Percentiles rank a stretch among this genome's conserved stretches.
phyloP scores from a whole-genome alignment of 2,888 invertebrate genomes.

The Entomobrya proxima region DNA sequence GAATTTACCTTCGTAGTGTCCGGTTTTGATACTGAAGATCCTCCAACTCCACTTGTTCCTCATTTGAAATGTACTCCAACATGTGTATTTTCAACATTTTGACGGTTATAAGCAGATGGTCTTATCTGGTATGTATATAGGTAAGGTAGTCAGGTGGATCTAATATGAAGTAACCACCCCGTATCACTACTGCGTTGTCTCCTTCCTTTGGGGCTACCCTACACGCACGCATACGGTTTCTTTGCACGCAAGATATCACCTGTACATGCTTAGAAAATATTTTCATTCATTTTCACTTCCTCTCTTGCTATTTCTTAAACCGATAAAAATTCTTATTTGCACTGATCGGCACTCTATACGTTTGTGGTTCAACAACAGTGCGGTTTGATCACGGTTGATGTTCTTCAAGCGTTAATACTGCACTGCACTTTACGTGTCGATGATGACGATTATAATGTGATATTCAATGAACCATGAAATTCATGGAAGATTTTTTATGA shows the following conservation, averaged over 20 bases:
- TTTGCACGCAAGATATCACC: constrained; percentile 60
- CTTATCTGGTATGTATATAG: constrained; percentile 21
- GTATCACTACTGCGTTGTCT: constrained; percentile 12
- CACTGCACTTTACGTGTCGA: neutral
- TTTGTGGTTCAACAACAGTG: constrained; percentile 16
- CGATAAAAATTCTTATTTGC: neutral
- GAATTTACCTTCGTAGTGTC: constrained; percentile 70
- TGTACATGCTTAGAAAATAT: neutral
- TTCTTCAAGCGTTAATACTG: neutral
- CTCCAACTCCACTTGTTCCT: constrained; percentile 73
- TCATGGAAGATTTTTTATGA: constrained; percentile 43
- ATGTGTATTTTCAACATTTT: constrained; percentile 75
- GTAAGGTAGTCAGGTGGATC: neutral
- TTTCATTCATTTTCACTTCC: constrained; percentile 35
- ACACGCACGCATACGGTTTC: constrained; percentile 63
- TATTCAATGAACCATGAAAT: constrained; percentile 46
- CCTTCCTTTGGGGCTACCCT: constrained; percentile 35
- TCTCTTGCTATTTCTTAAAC: neutral
- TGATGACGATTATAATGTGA: neutral
- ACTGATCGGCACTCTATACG: neutral
- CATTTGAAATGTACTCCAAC: constrained; percentile 73
- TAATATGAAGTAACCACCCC: constrained; percentile 3
- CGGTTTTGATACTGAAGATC: constrained; percentile 72
- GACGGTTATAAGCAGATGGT: constrained; percentile 58
- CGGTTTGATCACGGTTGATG: neutral